Evolutionary conservation across 2,888 invertebrate genomes (phyloP).

Genomic region (Stratiomys singularior): DNA sequence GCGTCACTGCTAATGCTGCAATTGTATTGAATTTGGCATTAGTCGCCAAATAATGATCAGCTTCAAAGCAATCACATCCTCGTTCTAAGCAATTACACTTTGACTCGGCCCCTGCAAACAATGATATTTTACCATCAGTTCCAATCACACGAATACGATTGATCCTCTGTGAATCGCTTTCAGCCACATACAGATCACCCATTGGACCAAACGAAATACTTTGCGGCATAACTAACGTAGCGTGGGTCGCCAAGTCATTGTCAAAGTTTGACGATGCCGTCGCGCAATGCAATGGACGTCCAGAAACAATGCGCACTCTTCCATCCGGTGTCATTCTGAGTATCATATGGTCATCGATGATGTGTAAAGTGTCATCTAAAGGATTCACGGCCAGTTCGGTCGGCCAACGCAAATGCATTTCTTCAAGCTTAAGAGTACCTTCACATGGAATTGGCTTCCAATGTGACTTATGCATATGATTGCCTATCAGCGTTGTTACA

Average conservation of each 20-base stretch:
- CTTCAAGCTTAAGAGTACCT: constrained; percentile 89
- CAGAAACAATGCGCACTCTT: constrained; percentile 91
- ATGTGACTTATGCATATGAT: constrained; percentile 92
- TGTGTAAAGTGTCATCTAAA: constrained; percentile 91
- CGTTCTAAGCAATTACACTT: constrained; percentile 93
- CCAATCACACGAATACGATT: constrained; percentile 91
- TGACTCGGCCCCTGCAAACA: constrained; percentile 94
- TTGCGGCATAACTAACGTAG: constrained; percentile 91
- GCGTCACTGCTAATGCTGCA: constrained; percentile 90
- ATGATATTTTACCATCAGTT: constrained; percentile 91
- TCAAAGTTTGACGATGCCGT: constrained; percentile 79
- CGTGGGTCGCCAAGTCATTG: constrained; percentile 88
- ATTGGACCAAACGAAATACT: constrained; percentile 93
- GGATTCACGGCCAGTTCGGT: constrained; percentile 95
- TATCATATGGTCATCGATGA: constrained; percentile 96
- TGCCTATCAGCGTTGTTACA: constrained; percentile 91
- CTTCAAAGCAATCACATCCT: constrained; percentile 92
- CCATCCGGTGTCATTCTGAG: constrained; percentile 91
- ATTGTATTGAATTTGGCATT: constrained; percentile 95
- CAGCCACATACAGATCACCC: constrained; percentile 93
- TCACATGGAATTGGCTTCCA: constrained; percentile 95
- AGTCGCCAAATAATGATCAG: constrained; percentile 89
- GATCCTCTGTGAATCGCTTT: constrained; percentile 94
- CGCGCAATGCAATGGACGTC: constrained; percentile 91
- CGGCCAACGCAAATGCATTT: constrained; percentile 95